Conservation (phyloP, 64 coral and sea anemone species). For the Dendrophyllia cribrosa region DNA sequence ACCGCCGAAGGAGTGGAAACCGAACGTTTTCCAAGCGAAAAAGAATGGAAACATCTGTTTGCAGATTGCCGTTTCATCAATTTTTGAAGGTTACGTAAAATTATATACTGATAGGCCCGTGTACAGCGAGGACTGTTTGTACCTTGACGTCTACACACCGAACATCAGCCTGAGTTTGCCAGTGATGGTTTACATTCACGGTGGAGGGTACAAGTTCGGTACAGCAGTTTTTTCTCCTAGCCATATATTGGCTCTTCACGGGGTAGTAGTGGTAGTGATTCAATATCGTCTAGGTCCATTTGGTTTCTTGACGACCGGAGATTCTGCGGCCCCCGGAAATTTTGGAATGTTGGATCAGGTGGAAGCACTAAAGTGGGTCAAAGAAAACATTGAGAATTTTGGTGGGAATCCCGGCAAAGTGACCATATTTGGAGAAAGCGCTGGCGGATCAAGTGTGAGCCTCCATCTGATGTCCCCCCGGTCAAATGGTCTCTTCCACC, state of each 20-base stretch:
- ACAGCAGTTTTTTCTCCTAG: background rate
- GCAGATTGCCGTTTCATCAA: background rate
- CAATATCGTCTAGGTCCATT: constrained; percentile 54
- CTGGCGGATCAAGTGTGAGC: constrained; percentile 19
- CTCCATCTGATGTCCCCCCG: constrained; percentile 36
- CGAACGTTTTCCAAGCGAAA: constrained; percentile 13
- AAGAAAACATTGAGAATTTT: constrained; percentile 51
- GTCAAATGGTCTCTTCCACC: constrained; percentile 14
- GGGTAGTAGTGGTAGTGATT: constrained; percentile 45
- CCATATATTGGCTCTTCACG: constrained; percentile 19
- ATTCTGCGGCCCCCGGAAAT: constrained; percentile 22
- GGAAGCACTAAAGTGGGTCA: constrained; percentile 48
- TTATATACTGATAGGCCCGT: background rate
- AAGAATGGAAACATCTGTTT: constrained; percentile 27
- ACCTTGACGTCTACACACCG: constrained; percentile 18
- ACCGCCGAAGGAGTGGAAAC: constrained; percentile 36
- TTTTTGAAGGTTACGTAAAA: background rate
- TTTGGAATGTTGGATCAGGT: constrained; percentile 56
- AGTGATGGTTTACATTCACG: constrained; percentile 53
- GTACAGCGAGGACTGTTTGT: constrained; percentile 35
- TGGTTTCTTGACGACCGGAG: constrained; percentile 47
- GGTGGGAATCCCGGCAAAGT: constrained; percentile 32
- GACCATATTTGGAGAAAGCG: constrained; percentile 36
- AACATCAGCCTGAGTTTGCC: background rate
- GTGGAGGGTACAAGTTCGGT: background rate